A percentile compares a stretch with the other conserved stretches of the same genome.
Evolutionary conservation across 2,888 invertebrate species (phyloP).

Genomic region (Euspilapteryx auroguttella): DNA sequence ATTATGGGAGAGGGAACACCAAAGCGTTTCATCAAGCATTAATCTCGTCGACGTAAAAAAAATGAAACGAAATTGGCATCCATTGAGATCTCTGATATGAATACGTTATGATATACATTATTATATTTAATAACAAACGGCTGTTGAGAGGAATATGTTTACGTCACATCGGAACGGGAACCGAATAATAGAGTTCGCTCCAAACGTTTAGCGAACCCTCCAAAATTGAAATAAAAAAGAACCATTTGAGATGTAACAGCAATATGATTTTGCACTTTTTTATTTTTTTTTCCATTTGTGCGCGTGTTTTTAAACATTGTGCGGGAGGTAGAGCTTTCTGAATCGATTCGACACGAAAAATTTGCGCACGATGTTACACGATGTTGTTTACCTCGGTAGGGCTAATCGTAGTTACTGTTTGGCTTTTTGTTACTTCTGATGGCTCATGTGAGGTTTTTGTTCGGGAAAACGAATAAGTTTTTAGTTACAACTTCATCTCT

Average conservation of each 20-base stretch:
- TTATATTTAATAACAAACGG: slow-evolving; percentile 53
- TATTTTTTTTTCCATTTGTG: slow-evolving; percentile 27
- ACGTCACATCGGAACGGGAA: slow-evolving; percentile 43
- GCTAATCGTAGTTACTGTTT: no score
- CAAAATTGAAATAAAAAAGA: slow-evolving; percentile 55
- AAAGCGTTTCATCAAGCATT: slow-evolving; percentile 1
- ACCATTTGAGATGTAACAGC: slow-evolving; percentile 56
- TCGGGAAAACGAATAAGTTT: no score
- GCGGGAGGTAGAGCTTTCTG: slow-evolving; percentile 22
- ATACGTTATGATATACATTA: slow-evolving; percentile 55
- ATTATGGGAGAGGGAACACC: slow-evolving; percentile 1
- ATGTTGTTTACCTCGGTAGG: no score
- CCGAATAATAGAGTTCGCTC: slow-evolving; percentile 56
- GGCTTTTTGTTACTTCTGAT: no score
- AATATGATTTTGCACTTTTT: slow-evolving; percentile 58
- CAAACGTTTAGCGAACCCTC: slow-evolving; percentile 57
- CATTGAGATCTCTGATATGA: slow-evolving; percentile 55
- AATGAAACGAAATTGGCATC: slow-evolving; percentile 31
- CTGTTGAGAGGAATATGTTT: slow-evolving; percentile 47
- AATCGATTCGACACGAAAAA: slow-evolving; percentile 25
- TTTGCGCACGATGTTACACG: no score
- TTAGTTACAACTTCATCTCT: no score
- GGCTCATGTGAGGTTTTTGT: no score
- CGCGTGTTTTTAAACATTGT: slow-evolving; percentile 39
- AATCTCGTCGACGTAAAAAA: slow-evolving; percentile 1